A percentile compares a stretch with the other conserved stretches of the same genome.
These are phyloP conservation scores for Fulmarus glacialis DNA, from an alignment of 2,113 vertebrate genomes.

Conservation along the genomic window DNA sequence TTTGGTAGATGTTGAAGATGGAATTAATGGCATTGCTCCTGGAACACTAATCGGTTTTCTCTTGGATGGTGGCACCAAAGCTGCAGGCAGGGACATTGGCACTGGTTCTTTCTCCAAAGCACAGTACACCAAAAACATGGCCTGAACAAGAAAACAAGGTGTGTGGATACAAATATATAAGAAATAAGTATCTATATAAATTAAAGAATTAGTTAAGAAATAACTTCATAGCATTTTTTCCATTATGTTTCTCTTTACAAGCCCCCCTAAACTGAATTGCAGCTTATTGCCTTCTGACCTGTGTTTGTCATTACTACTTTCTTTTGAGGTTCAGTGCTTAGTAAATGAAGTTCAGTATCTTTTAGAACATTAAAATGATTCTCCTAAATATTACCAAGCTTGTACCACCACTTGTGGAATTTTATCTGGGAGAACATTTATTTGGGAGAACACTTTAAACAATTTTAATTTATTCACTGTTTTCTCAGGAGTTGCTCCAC, in stretches of 20 bases:
- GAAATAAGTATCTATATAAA: neutral
- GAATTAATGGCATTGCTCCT: constrained; percentile 79
- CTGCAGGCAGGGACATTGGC: constrained; percentile 92
- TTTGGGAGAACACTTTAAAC: neutral
- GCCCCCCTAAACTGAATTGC: neutral
- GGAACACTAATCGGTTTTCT: constrained; percentile 85
- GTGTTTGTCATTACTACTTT: neutral
- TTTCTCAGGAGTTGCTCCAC: neutral
- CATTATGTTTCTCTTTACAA: neutral
- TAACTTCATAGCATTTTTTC: neutral
- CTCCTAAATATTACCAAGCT: neutral
- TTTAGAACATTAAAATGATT: neutral
- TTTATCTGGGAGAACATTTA: neutral
- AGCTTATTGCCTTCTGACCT: neutral
- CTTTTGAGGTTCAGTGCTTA: neutral
- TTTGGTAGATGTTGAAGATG: constrained; percentile 84
- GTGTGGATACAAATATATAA: neutral
- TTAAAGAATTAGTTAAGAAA: neutral
- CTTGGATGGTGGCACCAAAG: constrained; percentile 94
- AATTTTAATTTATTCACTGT: neutral
- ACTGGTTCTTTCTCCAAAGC: constrained; percentile 95
- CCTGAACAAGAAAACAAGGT: constrained; percentile 74
- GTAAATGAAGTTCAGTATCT: neutral
- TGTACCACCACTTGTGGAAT: neutral
- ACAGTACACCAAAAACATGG: constrained; percentile 98